phyloP scores from a whole-genome alignment of 1,140 invertebrate genomes.

The Polypedilum pembai region DNA sequence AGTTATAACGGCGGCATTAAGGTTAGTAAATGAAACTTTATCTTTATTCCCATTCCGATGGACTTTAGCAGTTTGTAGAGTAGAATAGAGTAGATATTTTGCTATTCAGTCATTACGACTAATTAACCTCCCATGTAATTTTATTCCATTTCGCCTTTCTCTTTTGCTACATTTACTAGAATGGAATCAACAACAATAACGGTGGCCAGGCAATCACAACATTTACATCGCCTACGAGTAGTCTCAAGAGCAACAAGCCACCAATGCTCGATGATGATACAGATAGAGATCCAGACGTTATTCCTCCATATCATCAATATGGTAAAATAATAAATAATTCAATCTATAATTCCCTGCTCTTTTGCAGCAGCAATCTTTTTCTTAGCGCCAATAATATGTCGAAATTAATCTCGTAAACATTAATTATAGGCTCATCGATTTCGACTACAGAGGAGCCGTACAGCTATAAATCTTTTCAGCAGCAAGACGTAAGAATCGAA shows the following conservation, averaged over 20 bases:
- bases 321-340: constrained; percentile 26
- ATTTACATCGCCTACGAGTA: constrained; percentile 2
- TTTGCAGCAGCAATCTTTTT: neutral
- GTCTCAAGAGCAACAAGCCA: constrained; percentile 21
- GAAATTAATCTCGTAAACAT: constrained; percentile 26
- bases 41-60: too few relatives aligned
- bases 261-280: neutral
- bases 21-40: neutral
- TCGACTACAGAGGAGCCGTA: neutral
- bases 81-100: too few relatives aligned
- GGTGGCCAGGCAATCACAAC: constrained; percentile 8
- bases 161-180: neutral
- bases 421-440: constrained; percentile 27
- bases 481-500: constrained; percentile 10
- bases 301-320: neutral
- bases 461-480: constrained; percentile 27
- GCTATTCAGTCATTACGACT: neutral
- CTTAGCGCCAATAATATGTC: constrained; percentile 9
- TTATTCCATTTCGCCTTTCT: too few relatives aligned
- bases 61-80: too few relatives aligned
- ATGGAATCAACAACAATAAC: neutral
- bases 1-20: neutral
- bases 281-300: constrained; percentile 21
- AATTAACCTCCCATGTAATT: neutral
- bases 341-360: neutral